phyloP scores from a whole-genome alignment of 2,113 vertebrate genomes.

The Corythornis cristatus region DNA sequence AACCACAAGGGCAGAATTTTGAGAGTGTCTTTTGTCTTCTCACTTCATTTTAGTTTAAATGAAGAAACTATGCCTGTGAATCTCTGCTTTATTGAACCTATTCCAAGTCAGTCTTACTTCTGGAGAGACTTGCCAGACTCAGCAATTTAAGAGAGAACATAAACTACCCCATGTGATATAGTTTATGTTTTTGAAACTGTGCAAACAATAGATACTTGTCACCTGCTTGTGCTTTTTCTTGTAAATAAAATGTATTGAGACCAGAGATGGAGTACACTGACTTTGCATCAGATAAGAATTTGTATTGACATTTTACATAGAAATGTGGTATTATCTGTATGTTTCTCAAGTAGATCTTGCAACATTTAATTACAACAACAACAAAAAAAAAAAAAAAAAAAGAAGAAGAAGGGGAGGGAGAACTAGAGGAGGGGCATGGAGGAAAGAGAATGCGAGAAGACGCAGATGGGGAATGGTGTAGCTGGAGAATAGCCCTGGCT shows the following conservation, averaged over 20 bases:
- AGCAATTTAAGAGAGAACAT: background rate
- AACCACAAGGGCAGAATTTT: conserved; percentile 54
- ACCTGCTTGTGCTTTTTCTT: conserved; percentile 9
- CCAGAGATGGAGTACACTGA: background rate
- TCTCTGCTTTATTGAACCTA: conserved; percentile 21
- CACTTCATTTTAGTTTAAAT: conserved; percentile 14
- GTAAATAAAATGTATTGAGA: conserved; percentile 49
- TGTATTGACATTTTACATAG: background rate
- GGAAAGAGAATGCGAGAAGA: background rate
- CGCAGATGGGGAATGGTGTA: background rate
- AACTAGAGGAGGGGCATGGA: background rate
- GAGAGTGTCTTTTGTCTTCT: conserved; percentile 53
- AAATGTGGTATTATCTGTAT: background rate
- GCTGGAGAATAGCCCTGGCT: background rate
- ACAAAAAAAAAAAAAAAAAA: background rate
- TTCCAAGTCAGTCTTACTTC: background rate
- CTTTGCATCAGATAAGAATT: background rate
- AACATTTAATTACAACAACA: background rate
- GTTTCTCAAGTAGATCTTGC: background rate
- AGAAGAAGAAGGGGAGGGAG: background rate
- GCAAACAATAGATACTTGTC: conserved; percentile 3
- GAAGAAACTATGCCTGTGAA: conserved; percentile 26
- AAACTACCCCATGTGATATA: background rate
- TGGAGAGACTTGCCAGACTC: background rate
- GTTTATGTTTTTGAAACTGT: background rate